Conservation (phyloP, 2,797 vertebrate species). For the Phylloscopus collybita region DNA sequence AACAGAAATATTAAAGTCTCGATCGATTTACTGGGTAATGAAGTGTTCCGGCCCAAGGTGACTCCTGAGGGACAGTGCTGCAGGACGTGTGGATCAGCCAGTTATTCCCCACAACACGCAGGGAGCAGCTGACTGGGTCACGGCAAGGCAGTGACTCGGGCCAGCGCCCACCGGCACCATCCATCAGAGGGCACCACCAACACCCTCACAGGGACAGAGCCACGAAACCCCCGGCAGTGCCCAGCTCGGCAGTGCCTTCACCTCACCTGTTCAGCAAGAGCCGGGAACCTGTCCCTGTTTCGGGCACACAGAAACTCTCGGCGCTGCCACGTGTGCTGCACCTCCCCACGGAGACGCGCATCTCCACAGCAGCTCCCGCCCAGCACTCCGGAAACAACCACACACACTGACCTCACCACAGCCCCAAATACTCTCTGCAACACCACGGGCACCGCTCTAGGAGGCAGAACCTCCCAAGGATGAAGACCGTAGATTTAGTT, state of each 20-base stretch:
- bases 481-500: not conserved
- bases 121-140: not conserved
- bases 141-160: not conserved
- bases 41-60: slow-evolving; percentile 5
- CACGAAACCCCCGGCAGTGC: not conserved
- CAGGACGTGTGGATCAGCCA: not conserved
- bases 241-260: not conserved
- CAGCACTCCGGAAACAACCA: accelerated
- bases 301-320: not conserved
- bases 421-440: not conserved
- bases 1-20: not conserved
- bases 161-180: not conserved
- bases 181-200: slow-evolving; percentile 55
- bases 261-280: not conserved
- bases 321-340: not conserved
- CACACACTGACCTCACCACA: not conserved
- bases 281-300: not conserved
- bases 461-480: not conserved
- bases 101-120: not conserved
- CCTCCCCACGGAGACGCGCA: not conserved
- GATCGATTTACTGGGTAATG: slow-evolving; percentile 7
- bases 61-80: not conserved
- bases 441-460: not conserved
- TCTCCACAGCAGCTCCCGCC: not conserved
- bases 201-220: not conserved